Conservation (phyloP, 2,888 invertebrate genomes). For the Sinopyrophorus schimmeli region DNA sequence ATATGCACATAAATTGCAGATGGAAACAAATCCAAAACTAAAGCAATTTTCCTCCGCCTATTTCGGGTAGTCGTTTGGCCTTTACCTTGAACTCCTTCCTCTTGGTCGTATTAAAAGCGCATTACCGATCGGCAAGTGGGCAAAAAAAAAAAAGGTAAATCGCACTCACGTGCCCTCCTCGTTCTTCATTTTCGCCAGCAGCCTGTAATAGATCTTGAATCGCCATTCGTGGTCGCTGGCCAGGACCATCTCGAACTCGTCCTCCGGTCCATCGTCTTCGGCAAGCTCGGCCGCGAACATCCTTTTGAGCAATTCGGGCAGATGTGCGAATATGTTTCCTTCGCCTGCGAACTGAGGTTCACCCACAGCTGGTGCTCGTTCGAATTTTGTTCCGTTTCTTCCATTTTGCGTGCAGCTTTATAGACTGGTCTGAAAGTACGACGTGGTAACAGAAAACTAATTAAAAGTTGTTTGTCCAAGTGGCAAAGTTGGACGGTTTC, state of each 20-base stretch:
- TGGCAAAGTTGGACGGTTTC: too few relatives aligned
- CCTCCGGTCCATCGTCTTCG: slow-evolving; percentile 37
- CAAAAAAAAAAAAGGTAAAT: slow-evolving; percentile 1
- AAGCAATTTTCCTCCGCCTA: too few relatives aligned
- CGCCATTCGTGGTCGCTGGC: slow-evolving; percentile 73
- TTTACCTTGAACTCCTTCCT: too few relatives aligned
- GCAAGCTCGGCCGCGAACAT: slow-evolving; percentile 58
- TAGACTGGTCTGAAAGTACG: slow-evolving; percentile 19
- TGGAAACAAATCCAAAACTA: too few relatives aligned
- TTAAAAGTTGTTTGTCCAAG: too few relatives aligned
- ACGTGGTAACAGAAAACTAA: slow-evolving; percentile 1
- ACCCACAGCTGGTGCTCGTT: slow-evolving; percentile 57
- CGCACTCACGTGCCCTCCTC: slow-evolving; percentile 38
- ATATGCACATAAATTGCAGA: too few relatives aligned
- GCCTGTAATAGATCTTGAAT: slow-evolving; percentile 67
- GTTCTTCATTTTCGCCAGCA: slow-evolving; percentile 68
- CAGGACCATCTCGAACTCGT: slow-evolving; percentile 58
- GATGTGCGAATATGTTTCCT: slow-evolving; percentile 66
- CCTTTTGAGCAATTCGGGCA: slow-evolving; percentile 67
- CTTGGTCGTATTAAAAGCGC: too few relatives aligned
- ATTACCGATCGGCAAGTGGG: too few relatives aligned
- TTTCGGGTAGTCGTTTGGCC: too few relatives aligned
- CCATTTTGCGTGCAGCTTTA: slow-evolving; percentile 32
- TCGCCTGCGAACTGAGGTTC: slow-evolving; percentile 61
- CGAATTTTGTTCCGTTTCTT: slow-evolving; percentile 33